Evolutionary conservation across 2,113 vertebrate genomes (phyloP), one percentile per base, ranked within the genome.

Genomic region (Nothocercus nigrocapillus): DNA sequence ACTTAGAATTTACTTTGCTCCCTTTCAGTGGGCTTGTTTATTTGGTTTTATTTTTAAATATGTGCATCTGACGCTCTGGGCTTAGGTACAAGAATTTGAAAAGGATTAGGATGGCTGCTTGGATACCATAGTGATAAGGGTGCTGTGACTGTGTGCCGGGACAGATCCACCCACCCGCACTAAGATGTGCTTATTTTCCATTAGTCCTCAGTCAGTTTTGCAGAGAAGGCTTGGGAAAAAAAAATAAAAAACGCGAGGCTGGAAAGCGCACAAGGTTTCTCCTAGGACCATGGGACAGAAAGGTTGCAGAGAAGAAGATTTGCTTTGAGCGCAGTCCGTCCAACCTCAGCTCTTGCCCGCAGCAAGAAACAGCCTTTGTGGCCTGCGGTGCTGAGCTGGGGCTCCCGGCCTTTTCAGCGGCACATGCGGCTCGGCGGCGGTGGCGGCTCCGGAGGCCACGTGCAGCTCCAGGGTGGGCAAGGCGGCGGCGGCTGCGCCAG

Each of bases 31-130:
- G 22, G 19, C 12, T 85, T 78, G 78, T 80, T 83, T 88, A 51
- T 68, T 90, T 40, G 8, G 5, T 85, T 94, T 84, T 88, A n/a
- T 27, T 82, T 92, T 89, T 79, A 76, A 62, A 22, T 38, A 51
- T 3, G 1, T 66, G 11, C 14, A 53, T 78, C 27, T n/a, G 62
- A 87, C 67, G 28, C 14, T 87, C 53, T 85, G 53, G 42, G 34
- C 20, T 82, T 61, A 76, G 22, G 67, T 73, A 70, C 21, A 85
- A 75, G 63, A 79, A 53, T 25, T 81, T 87, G 19, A 32, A 45
- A 89, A 84, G 5, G 7, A 42, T 91, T 87, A 61, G 42, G 42
- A 45, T 36, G 79, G 62, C 32, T 56, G 24, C 58, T 82, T 53
- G 75, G 58, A 66, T 62, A 80, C 34, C 72, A 64, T 21, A 69